Evolutionary conservation across 2,888 invertebrate genomes (phyloP), one percentile per base, ranked within the genome.

Genomic region (Drosophila nigricruria): DNA sequence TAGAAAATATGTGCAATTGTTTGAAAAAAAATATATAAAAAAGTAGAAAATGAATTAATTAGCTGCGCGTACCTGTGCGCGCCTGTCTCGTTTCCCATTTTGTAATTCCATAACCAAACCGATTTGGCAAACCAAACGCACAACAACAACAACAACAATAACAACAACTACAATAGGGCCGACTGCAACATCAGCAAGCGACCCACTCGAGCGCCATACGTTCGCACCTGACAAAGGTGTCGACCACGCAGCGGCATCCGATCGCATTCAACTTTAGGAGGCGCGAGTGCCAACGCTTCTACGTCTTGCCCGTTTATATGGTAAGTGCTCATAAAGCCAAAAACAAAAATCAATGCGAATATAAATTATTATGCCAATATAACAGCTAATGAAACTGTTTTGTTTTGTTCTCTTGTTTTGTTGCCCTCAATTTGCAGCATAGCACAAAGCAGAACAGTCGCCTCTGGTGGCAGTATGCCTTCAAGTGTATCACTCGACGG

Each of bases 151-250:
- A 25, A 50, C 14, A 25, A 49, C 34, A 8, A n/a, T 12, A 18
- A 58, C 43, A 12, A 25, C 38, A 49, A 69, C 18, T 53, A 56
- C 43, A 85, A 88, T 69, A 91, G 58, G 78, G 79, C 23, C 82
- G 90, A 10, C 52, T 91, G 65, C 72, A 81, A 68, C 86, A 81
- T 57, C 87, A 83, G 70, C 71, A 72, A 49, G 83, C 90, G 53
- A 92, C 92, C 20, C 90, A 91, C 64, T 80, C 92, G 49, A 92
- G 92, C 64, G 75, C 77, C 23, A 90, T 89, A 56, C 83, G 92
- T 20, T 91, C 92, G 52, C 88, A 91, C 74, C 70, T 91, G 70
- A 80, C 84, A 34, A 87, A 84, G 68, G 79, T 86, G 60, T 91
- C 92, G 45, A 59, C 81, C 10, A 80, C 81, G 47, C 84, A 82